A percentile compares a stretch with the other conserved stretches of the same genome.
phyloP scores from a whole-genome alignment of 2,113 vertebrate species.

The Heloderma charlesbogerti region DNA sequence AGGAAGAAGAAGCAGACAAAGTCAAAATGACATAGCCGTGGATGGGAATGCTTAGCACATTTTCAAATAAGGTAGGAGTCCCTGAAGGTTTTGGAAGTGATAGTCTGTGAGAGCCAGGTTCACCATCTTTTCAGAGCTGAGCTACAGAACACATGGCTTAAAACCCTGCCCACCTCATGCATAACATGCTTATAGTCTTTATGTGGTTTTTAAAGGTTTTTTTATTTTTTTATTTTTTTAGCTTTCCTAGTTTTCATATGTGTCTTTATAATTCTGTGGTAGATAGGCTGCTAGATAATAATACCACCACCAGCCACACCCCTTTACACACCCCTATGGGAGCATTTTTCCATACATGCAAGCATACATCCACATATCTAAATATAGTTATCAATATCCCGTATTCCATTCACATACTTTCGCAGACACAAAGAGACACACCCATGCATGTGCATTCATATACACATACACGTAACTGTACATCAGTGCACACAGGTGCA shows the following conservation, averaged over 20 bases:
- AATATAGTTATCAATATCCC: background rate
- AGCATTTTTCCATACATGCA: background rate
- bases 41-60: conserved; percentile 50
- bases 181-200: conserved; percentile 13
- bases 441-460: conserved; percentile 2
- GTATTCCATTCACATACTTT: conserved; percentile 13
- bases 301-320: conserved; percentile 44
- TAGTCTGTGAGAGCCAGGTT: conserved; percentile 10
- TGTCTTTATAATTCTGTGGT: conserved; percentile 14
- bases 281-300: conserved; percentile 42
- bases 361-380: background rate
- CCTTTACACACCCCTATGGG: conserved; percentile 22
- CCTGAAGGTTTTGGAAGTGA: conserved; percentile 8
- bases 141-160: background rate
- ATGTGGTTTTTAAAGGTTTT: no score
- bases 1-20: conserved; percentile 62
- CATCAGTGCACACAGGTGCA: conserved; percentile 17
- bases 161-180: background rate
- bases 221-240: background rate
- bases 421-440: conserved; percentile 39
- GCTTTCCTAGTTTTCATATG: background rate
- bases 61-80: conserved; percentile 55
- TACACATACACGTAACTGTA: background rate
- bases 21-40: conserved; percentile 58
- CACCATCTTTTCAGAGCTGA: background rate